Evolutionary conservation across 2,888 invertebrate genomes (phyloP).

Genomic region (Fissipunctia ypsillon): DNA sequence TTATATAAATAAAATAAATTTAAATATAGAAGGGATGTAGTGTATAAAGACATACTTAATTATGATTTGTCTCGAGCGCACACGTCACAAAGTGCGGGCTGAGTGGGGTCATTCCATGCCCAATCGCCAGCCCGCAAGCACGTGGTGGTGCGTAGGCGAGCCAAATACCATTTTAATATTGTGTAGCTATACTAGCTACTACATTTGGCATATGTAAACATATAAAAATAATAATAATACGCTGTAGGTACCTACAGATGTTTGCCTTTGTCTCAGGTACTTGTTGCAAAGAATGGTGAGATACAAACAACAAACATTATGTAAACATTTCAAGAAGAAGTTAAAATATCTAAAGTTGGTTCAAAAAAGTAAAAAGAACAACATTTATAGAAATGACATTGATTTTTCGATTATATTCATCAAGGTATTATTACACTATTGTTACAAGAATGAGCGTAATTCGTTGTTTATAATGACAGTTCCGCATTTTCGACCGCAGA

Average conservation of each 20-base stretch:
- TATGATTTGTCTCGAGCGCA: too few relatives aligned
- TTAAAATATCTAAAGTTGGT: not conserved
- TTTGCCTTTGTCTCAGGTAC: not conserved
- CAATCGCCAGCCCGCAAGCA: too few relatives aligned
- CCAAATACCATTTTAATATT: too few relatives aligned
- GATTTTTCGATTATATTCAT: not conserved
- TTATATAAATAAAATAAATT: too few relatives aligned
- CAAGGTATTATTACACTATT: not conserved
- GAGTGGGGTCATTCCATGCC: too few relatives aligned
- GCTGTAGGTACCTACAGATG: not conserved
- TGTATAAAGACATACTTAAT: too few relatives aligned
- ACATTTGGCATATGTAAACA: too few relatives aligned
- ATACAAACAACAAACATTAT: constrained; percentile 4
- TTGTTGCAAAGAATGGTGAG: not conserved
- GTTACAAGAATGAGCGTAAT: constrained; percentile 35
- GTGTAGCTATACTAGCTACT: too few relatives aligned
- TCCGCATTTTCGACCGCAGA: constrained; percentile 5
- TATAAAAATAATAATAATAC: too few relatives aligned
- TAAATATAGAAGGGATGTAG: too few relatives aligned
- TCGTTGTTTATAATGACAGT: constrained; percentile 25
- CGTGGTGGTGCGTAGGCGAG: too few relatives aligned
- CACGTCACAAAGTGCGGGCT: too few relatives aligned
- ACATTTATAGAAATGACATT: not conserved
- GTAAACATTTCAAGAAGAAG: not conserved
- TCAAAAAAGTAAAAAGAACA: not conserved